These are phyloP conservation scores for Strix uralensis DNA, from an alignment of 2,113 vertebrate species.

Conservation along the genomic window DNA sequence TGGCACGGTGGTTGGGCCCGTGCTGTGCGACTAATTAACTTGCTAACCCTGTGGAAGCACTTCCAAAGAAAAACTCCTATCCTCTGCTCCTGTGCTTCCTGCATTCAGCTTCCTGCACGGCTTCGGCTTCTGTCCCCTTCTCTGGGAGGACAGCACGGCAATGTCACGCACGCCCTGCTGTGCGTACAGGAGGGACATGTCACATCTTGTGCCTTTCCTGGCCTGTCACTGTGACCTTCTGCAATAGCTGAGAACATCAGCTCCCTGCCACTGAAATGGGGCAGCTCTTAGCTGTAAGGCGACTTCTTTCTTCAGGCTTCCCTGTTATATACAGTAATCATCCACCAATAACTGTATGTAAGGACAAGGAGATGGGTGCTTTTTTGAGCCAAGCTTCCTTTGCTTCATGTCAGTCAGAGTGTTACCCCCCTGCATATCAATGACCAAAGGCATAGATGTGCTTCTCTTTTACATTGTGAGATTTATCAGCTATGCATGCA, in stretches of 20 bases:
- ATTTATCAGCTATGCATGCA: not conserved
- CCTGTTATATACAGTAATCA: not conserved
- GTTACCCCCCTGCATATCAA: not conserved
- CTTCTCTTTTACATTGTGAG: not conserved
- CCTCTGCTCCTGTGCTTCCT: fast-evolving
- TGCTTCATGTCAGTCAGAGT: not conserved
- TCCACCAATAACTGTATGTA: not conserved
- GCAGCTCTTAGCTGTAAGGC: not conserved
- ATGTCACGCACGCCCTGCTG: not conserved
- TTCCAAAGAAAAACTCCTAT: not conserved
- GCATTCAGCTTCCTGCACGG: not conserved
- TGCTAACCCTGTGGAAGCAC: not conserved
- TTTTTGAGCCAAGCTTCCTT: not conserved
- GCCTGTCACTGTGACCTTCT: not conserved
- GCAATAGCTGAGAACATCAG: not conserved
- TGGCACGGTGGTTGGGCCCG: not conserved
- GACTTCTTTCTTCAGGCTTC: not conserved
- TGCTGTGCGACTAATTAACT: slow-evolving; percentile 38
- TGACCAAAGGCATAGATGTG: not conserved
- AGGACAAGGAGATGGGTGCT: not conserved
- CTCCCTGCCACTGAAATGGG: not conserved
- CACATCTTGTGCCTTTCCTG: not conserved
- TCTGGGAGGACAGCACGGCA: fast-evolving
- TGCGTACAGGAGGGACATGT: not conserved
- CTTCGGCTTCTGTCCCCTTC: not conserved